phyloP scores from a whole-genome alignment of 2,888 invertebrate species.

The Calameuta pallipes region DNA sequence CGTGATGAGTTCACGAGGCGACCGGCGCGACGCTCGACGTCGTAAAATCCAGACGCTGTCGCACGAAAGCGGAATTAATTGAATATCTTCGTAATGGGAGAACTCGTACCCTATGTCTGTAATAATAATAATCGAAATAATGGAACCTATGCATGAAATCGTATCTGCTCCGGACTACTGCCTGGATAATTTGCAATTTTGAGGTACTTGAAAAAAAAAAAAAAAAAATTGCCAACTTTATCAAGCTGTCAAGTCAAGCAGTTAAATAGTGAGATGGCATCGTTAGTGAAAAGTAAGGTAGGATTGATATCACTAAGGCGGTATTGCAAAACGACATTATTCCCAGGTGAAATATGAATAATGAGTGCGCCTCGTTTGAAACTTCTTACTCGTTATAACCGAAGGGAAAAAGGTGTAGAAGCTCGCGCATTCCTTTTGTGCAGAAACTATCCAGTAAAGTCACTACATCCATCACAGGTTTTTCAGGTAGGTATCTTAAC shows the following conservation, averaged over 20 bases:
- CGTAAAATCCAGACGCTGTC: neutral
- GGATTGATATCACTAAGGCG: neutral
- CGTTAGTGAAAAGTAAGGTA: neutral
- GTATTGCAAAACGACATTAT: neutral
- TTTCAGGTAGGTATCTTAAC: neutral
- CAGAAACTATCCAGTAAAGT: neutral
- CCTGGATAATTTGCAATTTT: neutral
- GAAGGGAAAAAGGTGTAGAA: neutral
- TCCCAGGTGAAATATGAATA: neutral
- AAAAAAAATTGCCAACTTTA: neutral
- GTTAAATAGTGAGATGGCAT: neutral
- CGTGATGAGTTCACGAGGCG: neutral
- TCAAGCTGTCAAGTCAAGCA: neutral
- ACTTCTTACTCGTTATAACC: neutral
- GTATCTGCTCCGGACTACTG: neutral
- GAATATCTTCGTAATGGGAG: slow-evolving; percentile 45
- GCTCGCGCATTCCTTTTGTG: neutral
- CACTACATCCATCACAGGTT: slow-evolving; percentile 1
- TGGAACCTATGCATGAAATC: neutral
- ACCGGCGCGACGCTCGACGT: neutral
- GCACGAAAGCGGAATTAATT: slow-evolving; percentile 43
- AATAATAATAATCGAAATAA: neutral
- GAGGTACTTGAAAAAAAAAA: neutral
- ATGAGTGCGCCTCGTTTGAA: neutral
- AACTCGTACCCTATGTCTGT: slow-evolving; percentile 20